Evolutionary conservation across 2,888 invertebrate genomes (phyloP), one percentile per base, ranked within the genome.

Genomic region (Dryadula phaetusa): DNA sequence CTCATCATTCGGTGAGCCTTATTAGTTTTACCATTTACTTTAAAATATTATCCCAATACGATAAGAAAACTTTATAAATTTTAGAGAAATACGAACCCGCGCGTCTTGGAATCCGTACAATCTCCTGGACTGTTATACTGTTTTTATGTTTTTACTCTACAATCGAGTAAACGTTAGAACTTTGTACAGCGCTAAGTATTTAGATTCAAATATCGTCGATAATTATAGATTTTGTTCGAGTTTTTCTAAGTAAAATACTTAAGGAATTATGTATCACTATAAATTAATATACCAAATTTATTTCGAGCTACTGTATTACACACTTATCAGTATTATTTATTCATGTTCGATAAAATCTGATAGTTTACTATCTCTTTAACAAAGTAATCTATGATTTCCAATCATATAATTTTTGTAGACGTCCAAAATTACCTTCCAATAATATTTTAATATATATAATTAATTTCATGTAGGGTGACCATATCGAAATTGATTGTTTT

Each of bases 281-380:
- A 52, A 28, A 32, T 52, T 10, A 2, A 52, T 16, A 10, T 32
- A 52, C 7, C n/a, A 47, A 14, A 47, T 47, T 16, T 52, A 20
- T 37, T 64, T 56, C 8, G 16, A 22, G 70, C 70, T 70, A 66
- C 70, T 32, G 70, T 46, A 61, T 70, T 70, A 70, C 70, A 61
- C 65, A 6, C 25, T 58, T 67, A 65, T 65, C 66, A 42, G 44
- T 44, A 14, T 58, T 60, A 65, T 46, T 53, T 56, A 54, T 54
- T 66, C 54, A 63, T 68, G 22, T 53, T 49, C 53, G 62, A 64
- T 67, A 54, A n/a, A 20, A 70, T 70, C 68, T 49, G 60, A 70
- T 63, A 54, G 65, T 66, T 44, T n/a, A 32, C 60, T 54, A 64
- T 68, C 42, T 37, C n/a, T 16, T 53, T 68, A 65, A 40, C 49